These are phyloP conservation scores for Escarpia spicata DNA, from an alignment of 2,888 invertebrate genomes.

Conservation along the genomic window DNA sequence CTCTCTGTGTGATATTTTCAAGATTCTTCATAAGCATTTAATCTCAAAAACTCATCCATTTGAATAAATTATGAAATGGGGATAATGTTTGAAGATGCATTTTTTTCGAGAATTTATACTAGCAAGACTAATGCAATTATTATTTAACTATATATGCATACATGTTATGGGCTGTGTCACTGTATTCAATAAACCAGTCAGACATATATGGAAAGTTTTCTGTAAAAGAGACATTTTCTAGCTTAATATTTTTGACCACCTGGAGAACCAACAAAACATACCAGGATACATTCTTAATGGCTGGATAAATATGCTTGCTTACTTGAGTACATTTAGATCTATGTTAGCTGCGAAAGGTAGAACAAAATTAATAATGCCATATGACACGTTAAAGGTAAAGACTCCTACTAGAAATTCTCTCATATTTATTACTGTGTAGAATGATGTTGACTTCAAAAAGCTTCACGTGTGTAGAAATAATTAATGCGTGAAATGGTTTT, in stretches of 20 bases:
- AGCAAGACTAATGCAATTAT: no score
- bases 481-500: neutral
- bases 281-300: neutral
- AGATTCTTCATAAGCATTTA: no score
- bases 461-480: neutral
- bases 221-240: neutral
- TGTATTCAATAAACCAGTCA: neutral
- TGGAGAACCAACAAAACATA: neutral
- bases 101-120: neutral
- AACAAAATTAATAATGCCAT: neutral
- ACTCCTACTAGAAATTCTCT: no score
- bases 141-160: neutral
- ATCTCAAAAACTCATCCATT: neutral
- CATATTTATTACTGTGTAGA: neutral
- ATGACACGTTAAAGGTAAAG: no score
- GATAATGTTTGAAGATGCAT: neutral
- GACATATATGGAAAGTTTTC: no score
- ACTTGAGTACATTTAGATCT: neutral
- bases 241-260: neutral
- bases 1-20: no score
- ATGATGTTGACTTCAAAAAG: neutral
- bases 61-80: neutral
- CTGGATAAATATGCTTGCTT: neutral
- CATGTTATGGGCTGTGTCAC: neutral
- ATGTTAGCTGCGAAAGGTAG: neutral